Evolutionary conservation across 2,113 vertebrate genomes (phyloP), one percentile per base, ranked within the genome.

Genomic region (Galemys pyrenaicus): DNA sequence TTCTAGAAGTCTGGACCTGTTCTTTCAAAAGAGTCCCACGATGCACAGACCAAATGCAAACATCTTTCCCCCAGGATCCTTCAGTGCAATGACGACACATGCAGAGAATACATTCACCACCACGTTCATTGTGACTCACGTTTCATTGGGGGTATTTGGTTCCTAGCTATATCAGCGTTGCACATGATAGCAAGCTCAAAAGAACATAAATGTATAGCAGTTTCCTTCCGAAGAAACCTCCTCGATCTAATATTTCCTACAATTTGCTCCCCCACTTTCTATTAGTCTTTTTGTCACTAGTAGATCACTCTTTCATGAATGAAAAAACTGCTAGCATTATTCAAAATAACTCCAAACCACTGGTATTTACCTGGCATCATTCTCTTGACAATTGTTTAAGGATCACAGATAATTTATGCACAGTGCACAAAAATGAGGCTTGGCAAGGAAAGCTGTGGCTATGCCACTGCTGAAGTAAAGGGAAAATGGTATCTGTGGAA

Each of bases 291-390:
- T 16, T 2, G 67, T 62, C 41, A 8, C 30, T 30, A 62, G 24
- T 16, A 75, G 22, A 20, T 46, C 73, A 26, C 30, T 60, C 49
- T 74, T 68, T 83, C 35, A 56, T 70, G 44, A 60, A 80, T 30
- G 22, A 65, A 75, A 94, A 94, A 15, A 51, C 32, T 39, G 24
- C 10, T 74, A 24, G 15, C 1, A 44, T 92, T 92, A 62, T 75
- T 89, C 51, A 75, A 82, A 71, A 60, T 64, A 75, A 80, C 30
- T 67, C 85, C 32, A 64, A 94, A 28, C 65, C 30, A 68, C 89
- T 68, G 67, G 75, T 62, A 62, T 87, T 93, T 87, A 90, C 17
- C 30, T 71, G 71, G 35, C 16, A 30, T 74, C 37, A 39, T 80
- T 95, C 68, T 39, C 41, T 62, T 75, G 67, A 75, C 41, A 51